Conservation (phyloP, 2,113 vertebrate species). For the Alligator sinensis region DNA sequence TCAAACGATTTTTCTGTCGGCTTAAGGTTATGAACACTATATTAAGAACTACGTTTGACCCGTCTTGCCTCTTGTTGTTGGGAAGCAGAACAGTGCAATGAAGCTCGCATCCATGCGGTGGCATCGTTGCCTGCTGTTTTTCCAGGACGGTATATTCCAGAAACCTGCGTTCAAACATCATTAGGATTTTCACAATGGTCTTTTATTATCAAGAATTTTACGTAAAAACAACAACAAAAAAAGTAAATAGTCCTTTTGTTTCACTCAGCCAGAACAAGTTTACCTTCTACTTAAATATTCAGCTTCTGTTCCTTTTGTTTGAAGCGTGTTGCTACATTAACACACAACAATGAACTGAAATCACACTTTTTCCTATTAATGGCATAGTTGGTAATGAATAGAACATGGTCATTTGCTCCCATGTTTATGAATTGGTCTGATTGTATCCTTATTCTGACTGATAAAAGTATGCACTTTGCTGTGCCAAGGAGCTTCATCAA, state of each 20-base stretch:
- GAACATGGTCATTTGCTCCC: neutral
- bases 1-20: neutral
- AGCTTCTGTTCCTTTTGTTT: neutral
- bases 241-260: neutral
- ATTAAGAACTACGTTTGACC: too few relatives aligned
- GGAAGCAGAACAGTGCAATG: accelerated
- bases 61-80: neutral
- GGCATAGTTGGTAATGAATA: neutral
- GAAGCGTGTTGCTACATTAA: neutral
- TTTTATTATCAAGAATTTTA: neutral
- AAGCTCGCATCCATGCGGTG: neutral
- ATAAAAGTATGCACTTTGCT: neutral
- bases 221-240: neutral
- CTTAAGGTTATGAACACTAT: neutral
- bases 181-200: accelerated
- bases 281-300: neutral
- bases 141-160: too few relatives aligned
- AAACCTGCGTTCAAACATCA: neutral
- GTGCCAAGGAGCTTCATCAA: too few relatives aligned
- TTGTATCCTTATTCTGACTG: neutral
- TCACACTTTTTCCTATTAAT: neutral
- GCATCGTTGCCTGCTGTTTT: neutral
- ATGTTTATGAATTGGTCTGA: neutral
- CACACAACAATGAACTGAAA: neutral
- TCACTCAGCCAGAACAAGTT: neutral